These are phyloP conservation scores for Aepyceros melampus DNA, from an alignment of 2,113 vertebrate species.

Conservation along the genomic window DNA sequence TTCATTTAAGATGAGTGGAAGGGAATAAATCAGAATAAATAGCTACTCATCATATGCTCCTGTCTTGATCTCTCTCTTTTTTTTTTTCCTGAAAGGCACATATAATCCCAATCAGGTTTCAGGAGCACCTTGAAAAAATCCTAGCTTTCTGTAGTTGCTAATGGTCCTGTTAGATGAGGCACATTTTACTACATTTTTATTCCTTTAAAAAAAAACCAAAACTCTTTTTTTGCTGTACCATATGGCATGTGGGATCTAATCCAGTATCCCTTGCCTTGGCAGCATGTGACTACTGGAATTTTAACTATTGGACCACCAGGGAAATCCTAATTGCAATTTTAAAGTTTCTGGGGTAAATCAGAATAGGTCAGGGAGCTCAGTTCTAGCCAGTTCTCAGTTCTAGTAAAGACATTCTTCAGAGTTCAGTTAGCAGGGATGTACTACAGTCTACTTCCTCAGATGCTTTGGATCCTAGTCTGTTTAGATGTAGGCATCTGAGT, in stretches of 20 bases:
- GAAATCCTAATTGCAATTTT: not conserved
- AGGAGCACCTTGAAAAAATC: not conserved
- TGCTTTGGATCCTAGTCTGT: not conserved
- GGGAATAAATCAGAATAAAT: not conserved
- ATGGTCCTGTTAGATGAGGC: not conserved
- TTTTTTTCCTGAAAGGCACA: not conserved
- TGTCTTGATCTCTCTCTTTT: not conserved
- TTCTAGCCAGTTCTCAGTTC: not conserved
- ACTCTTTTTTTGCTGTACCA: not conserved
- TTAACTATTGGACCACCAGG: not conserved
- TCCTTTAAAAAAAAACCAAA: no score
- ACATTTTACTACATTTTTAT: not conserved
- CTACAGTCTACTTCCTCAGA: not conserved
- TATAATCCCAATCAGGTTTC: not conserved
- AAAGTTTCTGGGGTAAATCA: not conserved
- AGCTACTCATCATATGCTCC: fast-evolving
- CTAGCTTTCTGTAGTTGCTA: not conserved
- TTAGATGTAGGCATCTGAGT: not conserved
- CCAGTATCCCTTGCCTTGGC: not conserved
- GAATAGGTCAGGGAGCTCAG: not conserved
- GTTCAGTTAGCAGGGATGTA: not conserved
- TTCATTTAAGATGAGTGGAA: not conserved
- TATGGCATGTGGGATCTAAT: not conserved
- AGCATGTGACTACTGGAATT: not conserved
- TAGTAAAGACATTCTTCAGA: not conserved